Percentiles rank a stretch among this genome's conserved stretches.
Evolutionary conservation across 2,888 invertebrate species (phyloP).

Genomic region (Temnothorax ravouxi): DNA sequence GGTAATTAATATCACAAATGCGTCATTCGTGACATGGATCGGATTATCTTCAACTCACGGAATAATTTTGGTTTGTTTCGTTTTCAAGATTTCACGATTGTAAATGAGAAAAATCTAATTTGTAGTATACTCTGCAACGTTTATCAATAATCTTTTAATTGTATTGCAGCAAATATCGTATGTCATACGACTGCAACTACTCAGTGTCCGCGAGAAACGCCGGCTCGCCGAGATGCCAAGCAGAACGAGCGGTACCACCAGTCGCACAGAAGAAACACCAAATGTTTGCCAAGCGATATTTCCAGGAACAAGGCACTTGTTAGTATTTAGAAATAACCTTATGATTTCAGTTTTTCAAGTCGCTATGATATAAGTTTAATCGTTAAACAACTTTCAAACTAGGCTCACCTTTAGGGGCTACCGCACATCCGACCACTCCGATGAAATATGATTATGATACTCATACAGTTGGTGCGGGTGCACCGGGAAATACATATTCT

Average conservation of each 20-base stretch:
- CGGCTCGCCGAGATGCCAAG: slow-evolving; percentile 86
- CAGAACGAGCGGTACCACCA: slow-evolving; percentile 88
- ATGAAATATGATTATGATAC: slow-evolving; percentile 89
- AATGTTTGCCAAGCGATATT: slow-evolving; percentile 95
- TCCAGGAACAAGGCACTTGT: slow-evolving; percentile 88
- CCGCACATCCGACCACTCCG: slow-evolving; percentile 73
- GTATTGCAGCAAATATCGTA: slow-evolving; percentile 89
- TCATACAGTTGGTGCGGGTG: slow-evolving; percentile 83
- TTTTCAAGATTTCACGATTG: slow-evolving; percentile 2
- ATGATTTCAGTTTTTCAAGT: neutral
- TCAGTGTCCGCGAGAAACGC: slow-evolving; percentile 85
- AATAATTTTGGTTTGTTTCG: neutral
- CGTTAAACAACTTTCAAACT: slow-evolving; percentile 28
- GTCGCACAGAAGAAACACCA: slow-evolving; percentile 97
- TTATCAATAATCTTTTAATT: slow-evolving; percentile 24
- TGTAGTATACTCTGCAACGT: neutral
- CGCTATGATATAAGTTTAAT: neutral
- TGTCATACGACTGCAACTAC: slow-evolving; percentile 91
- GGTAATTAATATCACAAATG: slow-evolving; percentile 74
- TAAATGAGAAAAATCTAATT: neutral
- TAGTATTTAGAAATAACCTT: slow-evolving; percentile 53
- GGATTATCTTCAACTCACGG: neutral
- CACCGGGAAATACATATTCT: slow-evolving; percentile 85
- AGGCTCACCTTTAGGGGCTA: slow-evolving; percentile 83
- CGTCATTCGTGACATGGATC: neutral